phyloP scores from a whole-genome alignment of 1,140 invertebrate genomes.

The Dinothrombium tinctorium region DNA sequence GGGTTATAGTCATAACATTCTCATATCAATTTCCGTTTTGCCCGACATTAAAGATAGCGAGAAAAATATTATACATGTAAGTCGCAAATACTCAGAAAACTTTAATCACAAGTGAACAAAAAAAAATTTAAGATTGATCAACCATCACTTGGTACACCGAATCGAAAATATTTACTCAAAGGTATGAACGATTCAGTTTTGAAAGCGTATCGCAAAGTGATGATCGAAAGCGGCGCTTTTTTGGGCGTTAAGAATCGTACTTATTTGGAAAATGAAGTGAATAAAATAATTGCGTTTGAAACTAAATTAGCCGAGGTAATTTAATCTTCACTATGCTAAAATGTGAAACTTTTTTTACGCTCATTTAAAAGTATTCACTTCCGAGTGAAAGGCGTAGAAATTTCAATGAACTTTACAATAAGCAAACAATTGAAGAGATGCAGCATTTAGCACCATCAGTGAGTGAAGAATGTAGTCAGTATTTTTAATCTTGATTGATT shows the following conservation, averaged over 20 bases:
- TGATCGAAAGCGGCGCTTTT: conserved; percentile 50
- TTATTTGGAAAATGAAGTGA: conserved; percentile 14
- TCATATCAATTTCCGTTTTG: conserved; percentile 70
- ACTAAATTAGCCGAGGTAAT: conserved; percentile 32
- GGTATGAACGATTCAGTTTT: conserved; percentile 30
- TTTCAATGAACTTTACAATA: conserved; percentile 12
- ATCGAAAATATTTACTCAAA: conserved; percentile 39
- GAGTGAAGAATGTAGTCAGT: neutral
- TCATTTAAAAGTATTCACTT: conserved; percentile 7
- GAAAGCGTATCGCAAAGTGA: conserved; percentile 25
- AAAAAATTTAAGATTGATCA: conserved; percentile 52
- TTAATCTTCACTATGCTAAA: neutral
- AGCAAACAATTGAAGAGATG: conserved; percentile 7
- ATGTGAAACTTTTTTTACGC: neutral
- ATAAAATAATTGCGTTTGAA: conserved; percentile 45
- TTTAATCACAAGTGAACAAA: no score
- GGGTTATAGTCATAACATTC: conserved; percentile 69
- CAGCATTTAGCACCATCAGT: conserved; percentile 9
- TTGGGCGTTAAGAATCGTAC: conserved; percentile 33
- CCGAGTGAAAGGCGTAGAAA: conserved; percentile 11
- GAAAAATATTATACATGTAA: conserved; percentile 57
- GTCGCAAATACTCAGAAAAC: conserved; percentile 19
- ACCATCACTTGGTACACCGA: conserved; percentile 51
- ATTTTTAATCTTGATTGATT: neutral
- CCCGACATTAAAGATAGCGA: conserved; percentile 68